Conservation (phyloP, 1,140 invertebrate species). For the Drosophila subpulchrella region DNA sequence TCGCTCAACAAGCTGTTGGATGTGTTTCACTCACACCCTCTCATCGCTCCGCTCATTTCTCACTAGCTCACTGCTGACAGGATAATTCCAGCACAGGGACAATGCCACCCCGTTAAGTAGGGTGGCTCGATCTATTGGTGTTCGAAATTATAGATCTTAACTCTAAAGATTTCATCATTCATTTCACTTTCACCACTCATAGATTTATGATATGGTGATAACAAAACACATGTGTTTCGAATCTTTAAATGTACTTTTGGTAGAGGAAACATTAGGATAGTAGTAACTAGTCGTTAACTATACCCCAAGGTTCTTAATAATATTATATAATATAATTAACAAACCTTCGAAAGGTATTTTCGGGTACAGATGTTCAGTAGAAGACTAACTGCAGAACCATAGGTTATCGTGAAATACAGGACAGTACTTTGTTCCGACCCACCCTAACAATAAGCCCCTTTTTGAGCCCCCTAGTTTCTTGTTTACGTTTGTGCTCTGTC, state of each 20-base stretch:
- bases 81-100: slow-evolving; percentile 22
- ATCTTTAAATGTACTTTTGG: too few species aligned
- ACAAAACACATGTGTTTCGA: too few species aligned
- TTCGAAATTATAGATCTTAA: background rate
- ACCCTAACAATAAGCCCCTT: slow-evolving; percentile 31
- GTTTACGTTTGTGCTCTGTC: slow-evolving; percentile 81
- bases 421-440: background rate
- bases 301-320: too few species aligned
- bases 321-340: too few species aligned
- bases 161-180: too few species aligned
- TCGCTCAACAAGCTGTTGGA: slow-evolving; percentile 80
- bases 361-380: too few species aligned
- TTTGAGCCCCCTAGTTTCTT: slow-evolving; percentile 23
- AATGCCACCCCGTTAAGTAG: slow-evolving; percentile 20
- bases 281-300: too few species aligned
- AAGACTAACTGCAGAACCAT: too few species aligned
- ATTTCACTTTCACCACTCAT: too few species aligned
- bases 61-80: slow-evolving; percentile 64
- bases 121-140: slow-evolving; percentile 8
- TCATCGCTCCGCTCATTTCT: slow-evolving; percentile 60
- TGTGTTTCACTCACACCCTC: slow-evolving; percentile 46
- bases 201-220: too few species aligned
- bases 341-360: too few species aligned
- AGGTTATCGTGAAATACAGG: background rate
- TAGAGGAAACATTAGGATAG: too few species aligned